Evolutionary conservation across 2,797 vertebrate species (phyloP).

Genomic region (Cottoperca gobio): DNA sequence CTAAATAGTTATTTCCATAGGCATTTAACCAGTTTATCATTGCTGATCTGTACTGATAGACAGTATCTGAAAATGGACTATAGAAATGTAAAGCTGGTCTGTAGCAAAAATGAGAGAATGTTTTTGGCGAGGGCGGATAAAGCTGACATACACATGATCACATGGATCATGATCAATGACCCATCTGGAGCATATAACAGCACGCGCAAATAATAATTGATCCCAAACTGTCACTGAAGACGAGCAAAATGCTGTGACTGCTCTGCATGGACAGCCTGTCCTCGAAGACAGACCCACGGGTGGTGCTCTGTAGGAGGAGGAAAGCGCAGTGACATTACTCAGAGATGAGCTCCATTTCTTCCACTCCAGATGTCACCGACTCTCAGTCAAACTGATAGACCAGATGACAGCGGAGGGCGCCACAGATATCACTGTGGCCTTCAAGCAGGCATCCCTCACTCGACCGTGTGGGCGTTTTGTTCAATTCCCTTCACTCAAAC

Average conservation of each 20-base stretch:
- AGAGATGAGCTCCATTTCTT: conserved; percentile 49
- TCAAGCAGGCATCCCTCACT: conserved; percentile 34
- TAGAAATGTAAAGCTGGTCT: not conserved
- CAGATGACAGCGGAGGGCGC: conserved; percentile 46
- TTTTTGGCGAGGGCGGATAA: conserved; percentile 18
- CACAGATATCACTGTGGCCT: conserved; percentile 33
- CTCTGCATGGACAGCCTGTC: conserved; percentile 23
- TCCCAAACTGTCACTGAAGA: conserved; percentile 42
- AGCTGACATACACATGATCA: conserved; percentile 20
- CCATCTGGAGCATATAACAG: conserved; percentile 34
- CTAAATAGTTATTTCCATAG: not conserved
- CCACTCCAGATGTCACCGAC: conserved; percentile 63
- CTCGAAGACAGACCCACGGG: conserved; percentile 15
- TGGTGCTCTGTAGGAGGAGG: conserved; percentile 20
- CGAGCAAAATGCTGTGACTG: conserved; percentile 16
- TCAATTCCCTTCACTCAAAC: conserved; percentile 51
- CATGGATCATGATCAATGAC: conserved; percentile 21
- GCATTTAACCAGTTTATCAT: not conserved
- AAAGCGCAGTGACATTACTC: conserved; percentile 38
- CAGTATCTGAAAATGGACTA: not conserved
- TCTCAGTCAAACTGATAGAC: conserved; percentile 43
- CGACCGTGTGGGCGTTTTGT: conserved; percentile 40
- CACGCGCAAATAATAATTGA: conserved; percentile 33
- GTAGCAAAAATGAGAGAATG: conserved; percentile 4
- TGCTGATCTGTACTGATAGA: conserved; percentile 14